Evolutionary conservation across 2,113 vertebrate genomes (phyloP).

Genomic region (rabbit (Oryctolagus cuniculus)): DNA sequence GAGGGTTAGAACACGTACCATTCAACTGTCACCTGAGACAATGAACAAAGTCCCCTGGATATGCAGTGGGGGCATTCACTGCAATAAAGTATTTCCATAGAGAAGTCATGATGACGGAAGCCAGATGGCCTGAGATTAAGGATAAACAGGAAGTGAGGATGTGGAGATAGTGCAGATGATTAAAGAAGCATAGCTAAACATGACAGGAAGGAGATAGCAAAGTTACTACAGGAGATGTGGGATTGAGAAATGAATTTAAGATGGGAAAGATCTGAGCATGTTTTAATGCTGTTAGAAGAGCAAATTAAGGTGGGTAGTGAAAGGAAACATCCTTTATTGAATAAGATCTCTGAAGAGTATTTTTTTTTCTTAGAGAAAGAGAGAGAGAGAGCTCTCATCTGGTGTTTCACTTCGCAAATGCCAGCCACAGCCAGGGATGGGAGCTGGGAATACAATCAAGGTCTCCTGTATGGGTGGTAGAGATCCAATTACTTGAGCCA

Average conservation of each 20-base stretch:
- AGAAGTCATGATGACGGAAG: not conserved
- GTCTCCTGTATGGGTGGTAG: no score
- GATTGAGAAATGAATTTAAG: not conserved
- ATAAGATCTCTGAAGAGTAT: not conserved
- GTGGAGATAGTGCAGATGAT: not conserved
- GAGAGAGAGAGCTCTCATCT: no score
- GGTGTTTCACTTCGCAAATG: no score
- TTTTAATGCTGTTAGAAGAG: not conserved
- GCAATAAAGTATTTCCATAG: not conserved
- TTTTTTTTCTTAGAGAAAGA: not conserved
- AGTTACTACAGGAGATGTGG: not conserved
- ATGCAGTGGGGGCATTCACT: not conserved
- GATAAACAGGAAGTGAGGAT: slow-evolving; percentile 20
- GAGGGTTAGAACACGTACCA: no score
- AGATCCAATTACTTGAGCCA: no score
- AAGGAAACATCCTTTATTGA: not conserved
- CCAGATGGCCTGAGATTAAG: slow-evolving; percentile 30
- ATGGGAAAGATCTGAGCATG: not conserved
- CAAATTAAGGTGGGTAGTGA: not conserved
- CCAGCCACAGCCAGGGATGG: no score
- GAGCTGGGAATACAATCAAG: no score
- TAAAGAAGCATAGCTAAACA: not conserved
- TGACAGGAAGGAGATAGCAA: not conserved
- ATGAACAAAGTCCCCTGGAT: not conserved
- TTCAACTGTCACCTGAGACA: not conserved